A percentile compares a stretch with the other conserved stretches of the same genome.
Evolutionary conservation across 2,797 vertebrate species (phyloP).

Genomic region (Phalanger gymnotis): DNA sequence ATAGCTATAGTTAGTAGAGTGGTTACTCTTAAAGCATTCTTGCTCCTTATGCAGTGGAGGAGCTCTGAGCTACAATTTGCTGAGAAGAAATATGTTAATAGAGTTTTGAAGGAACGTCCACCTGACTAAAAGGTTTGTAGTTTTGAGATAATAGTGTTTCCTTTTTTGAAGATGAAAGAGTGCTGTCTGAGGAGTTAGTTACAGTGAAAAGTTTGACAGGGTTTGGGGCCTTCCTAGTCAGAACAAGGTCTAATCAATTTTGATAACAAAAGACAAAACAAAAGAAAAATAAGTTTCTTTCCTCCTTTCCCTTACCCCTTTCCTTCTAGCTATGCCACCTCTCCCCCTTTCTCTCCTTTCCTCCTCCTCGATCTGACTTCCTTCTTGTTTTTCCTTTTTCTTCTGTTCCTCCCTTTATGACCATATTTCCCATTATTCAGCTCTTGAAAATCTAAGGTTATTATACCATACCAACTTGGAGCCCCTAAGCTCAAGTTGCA

Average conservation of each 20-base stretch:
- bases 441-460: conserved; percentile 33
- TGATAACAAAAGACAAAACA: neutral
- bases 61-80: neutral
- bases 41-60: neutral
- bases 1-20: neutral
- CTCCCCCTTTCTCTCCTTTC: neutral
- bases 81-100: neutral
- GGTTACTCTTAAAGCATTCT: neutral
- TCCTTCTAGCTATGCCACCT: neutral
- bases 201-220: neutral
- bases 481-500: conserved; percentile 7
- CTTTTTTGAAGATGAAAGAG: neutral
- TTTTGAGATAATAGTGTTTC: neutral
- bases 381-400: neutral
- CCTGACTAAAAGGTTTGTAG: neutral
- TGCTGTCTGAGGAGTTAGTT: neutral
- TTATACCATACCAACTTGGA: neutral
- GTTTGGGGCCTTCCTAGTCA: neutral
- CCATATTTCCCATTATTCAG: conserved; percentile 3
- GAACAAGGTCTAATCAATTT: neutral
- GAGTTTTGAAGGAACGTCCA: neutral
- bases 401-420: neutral
- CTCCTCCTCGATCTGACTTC: neutral
- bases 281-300: neutral
- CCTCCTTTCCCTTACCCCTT: neutral